Percentiles rank a stretch among this genome's conserved stretches.
phyloP scores from a whole-genome alignment of 2,113 vertebrate species.

The Uria aalge region DNA sequence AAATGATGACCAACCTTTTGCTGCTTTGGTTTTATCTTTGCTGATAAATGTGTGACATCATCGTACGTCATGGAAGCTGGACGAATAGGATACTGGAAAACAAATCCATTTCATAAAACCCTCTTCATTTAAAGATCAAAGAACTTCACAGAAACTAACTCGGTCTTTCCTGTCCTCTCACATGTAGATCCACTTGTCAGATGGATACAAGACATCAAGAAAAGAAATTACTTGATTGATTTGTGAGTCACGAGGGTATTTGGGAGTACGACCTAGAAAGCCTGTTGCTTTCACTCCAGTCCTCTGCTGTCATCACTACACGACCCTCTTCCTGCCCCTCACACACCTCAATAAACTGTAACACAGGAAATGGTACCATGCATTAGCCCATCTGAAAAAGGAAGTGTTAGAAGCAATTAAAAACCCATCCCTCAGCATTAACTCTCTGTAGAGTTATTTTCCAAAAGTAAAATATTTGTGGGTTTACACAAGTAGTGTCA shows the following conservation, averaged over 20 bases:
- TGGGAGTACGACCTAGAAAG: background rate
- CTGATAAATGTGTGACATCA: conserved; percentile 86
- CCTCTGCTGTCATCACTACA: background rate
- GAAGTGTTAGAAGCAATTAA: background rate
- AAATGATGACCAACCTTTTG: conserved; percentile 82
- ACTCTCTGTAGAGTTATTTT: background rate
- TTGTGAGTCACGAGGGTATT: background rate
- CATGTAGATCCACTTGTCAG: background rate
- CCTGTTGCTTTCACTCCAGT: background rate
- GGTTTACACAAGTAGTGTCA: background rate
- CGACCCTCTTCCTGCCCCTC: background rate
- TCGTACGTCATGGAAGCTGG: conserved; percentile 92
- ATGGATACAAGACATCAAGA: background rate
- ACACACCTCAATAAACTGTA: background rate
- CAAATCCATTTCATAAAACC: background rate
- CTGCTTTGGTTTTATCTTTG: conserved; percentile 96
- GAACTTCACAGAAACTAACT: background rate
- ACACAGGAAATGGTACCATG: background rate
- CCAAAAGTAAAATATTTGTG: background rate
- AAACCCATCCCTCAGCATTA: background rate
- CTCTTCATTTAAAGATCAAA: background rate
- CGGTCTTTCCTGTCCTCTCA: background rate
- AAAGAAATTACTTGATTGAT: background rate
- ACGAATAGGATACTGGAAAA: conserved; percentile 89
- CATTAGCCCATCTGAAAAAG: background rate